A percentile compares a stretch with the other conserved stretches of the same genome.
Conservation (phyloP, 2,888 invertebrate species). For the Lypha dubia region DNA sequence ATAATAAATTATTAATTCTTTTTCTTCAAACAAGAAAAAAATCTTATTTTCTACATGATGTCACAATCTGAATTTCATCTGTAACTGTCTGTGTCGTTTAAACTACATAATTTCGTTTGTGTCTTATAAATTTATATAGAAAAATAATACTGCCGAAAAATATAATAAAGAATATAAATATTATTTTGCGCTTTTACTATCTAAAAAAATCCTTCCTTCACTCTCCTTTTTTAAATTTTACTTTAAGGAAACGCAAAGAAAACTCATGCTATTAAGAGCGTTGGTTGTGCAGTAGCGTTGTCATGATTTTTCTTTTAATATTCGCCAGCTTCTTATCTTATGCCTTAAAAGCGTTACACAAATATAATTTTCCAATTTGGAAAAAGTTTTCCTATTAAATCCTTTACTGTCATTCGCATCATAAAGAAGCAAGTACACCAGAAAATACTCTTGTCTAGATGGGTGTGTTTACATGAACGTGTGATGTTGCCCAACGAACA, state of each 20-base stretch:
- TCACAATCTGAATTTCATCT: conserved; percentile 67
- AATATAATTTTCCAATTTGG: conserved; percentile 75
- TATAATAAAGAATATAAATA: conserved; percentile 49
- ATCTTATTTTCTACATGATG: conserved; percentile 63
- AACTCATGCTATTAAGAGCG: neutral
- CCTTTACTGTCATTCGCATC: conserved; percentile 74
- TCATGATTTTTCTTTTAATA: conserved; percentile 57
- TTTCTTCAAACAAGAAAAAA: neutral
- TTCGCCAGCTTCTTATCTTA: conserved; percentile 45
- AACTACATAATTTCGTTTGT: conserved; percentile 61
- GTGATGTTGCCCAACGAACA: neutral
- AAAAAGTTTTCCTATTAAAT: conserved; percentile 76
- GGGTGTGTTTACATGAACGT: neutral
- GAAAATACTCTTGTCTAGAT: neutral
- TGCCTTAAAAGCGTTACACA: conserved; percentile 65
- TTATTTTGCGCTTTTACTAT: conserved; percentile 33
- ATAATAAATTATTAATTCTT: neutral
- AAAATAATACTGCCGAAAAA: conserved; percentile 23
- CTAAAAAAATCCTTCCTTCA: too few species aligned
- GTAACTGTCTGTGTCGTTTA: conserved; percentile 58
- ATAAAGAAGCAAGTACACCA: conserved; percentile 62
- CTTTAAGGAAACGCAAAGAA: neutral
- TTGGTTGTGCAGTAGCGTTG: neutral
- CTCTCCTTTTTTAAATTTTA: neutral
- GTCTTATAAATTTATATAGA: conserved; percentile 37